phyloP scores from a whole-genome alignment of 2,113 vertebrate species.

The Pristiophorus japonicus region DNA sequence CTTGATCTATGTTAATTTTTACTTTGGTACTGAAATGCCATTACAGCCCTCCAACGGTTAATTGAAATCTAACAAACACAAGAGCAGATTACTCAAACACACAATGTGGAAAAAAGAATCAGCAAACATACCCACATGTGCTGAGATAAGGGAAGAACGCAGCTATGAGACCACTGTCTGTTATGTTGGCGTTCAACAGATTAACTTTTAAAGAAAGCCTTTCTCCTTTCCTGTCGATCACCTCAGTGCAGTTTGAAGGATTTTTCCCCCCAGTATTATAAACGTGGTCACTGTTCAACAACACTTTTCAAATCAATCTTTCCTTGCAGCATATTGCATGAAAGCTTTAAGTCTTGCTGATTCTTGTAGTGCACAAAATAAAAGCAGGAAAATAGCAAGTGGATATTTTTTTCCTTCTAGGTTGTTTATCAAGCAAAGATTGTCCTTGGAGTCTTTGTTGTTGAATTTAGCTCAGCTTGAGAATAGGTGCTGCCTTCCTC shows the following conservation, averaged over 20 bases:
- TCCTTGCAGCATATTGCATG: slow-evolving; percentile 64
- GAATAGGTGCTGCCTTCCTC: slow-evolving; percentile 57
- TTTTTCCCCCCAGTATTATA: slow-evolving; percentile 66
- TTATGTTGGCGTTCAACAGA: not conserved
- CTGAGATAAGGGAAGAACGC: slow-evolving; percentile 47
- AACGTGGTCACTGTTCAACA: slow-evolving; percentile 60
- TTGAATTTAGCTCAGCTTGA: slow-evolving; percentile 61
- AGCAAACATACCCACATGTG: slow-evolving; percentile 37
- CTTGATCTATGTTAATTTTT: slow-evolving; percentile 26
- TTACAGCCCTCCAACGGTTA: not conserved
- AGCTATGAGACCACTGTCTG: slow-evolving; percentile 47
- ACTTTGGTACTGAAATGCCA: not conserved
- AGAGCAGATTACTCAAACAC: not conserved
- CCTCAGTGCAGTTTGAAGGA: slow-evolving; percentile 64
- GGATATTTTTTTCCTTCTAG: not conserved
- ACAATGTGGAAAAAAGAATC: not conserved
- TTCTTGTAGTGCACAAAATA: slow-evolving; percentile 11
- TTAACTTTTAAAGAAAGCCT: slow-evolving; percentile 57
- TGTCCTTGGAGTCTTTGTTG: slow-evolving; percentile 51
- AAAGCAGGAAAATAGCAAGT: not conserved
- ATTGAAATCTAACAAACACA: not conserved
- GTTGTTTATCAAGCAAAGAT: slow-evolving; percentile 56
- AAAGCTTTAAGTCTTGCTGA: slow-evolving; percentile 17
- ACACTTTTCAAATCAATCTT: slow-evolving; percentile 57
- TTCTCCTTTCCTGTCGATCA: slow-evolving; percentile 53